phyloP scores from a whole-genome alignment of 2,888 invertebrate genomes.

The Allygus modestus region DNA sequence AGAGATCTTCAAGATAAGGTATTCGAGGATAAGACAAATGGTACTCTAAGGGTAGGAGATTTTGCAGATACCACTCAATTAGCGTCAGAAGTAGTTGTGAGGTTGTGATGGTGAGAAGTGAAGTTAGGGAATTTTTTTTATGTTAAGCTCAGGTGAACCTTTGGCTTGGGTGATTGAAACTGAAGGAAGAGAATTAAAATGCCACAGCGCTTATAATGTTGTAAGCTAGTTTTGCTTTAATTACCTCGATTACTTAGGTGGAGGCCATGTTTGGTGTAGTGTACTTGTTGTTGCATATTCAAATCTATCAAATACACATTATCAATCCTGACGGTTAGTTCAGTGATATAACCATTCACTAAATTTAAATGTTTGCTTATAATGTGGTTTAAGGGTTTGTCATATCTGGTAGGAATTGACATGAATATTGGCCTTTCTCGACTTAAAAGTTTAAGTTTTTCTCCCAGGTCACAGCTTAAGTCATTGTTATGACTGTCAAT shows the following conservation, averaged over 20 bases:
- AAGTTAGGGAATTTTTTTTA: too few relatives aligned
- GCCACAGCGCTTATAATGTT: background rate
- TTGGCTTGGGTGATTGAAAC: too few relatives aligned
- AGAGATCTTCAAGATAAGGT: too few relatives aligned
- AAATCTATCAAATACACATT: conserved; percentile 9
- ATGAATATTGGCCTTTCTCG: background rate
- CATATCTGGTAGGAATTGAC: conserved; percentile 6
- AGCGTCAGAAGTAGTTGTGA: too few relatives aligned
- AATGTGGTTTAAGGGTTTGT: background rate
- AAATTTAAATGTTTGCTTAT: background rate
- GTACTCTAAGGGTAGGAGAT: too few relatives aligned
- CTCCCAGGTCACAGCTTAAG: background rate
- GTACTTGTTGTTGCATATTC: background rate
- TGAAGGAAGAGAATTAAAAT: too few relatives aligned
- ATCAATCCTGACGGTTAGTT: background rate
- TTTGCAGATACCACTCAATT: too few relatives aligned
- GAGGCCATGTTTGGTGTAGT: background rate
- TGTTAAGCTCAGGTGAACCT: too few relatives aligned
- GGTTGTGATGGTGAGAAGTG: too few relatives aligned
- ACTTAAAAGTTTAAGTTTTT: background rate
- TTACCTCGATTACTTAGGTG: conserved; percentile 14
- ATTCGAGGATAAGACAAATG: too few relatives aligned
- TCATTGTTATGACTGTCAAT: background rate
- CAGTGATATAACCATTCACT: background rate
- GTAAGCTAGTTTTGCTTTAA: conserved; percentile 9